These are phyloP conservation scores for Lamellibrachia columna DNA, from an alignment of 2,888 invertebrate species.

Conservation along the genomic window DNA sequence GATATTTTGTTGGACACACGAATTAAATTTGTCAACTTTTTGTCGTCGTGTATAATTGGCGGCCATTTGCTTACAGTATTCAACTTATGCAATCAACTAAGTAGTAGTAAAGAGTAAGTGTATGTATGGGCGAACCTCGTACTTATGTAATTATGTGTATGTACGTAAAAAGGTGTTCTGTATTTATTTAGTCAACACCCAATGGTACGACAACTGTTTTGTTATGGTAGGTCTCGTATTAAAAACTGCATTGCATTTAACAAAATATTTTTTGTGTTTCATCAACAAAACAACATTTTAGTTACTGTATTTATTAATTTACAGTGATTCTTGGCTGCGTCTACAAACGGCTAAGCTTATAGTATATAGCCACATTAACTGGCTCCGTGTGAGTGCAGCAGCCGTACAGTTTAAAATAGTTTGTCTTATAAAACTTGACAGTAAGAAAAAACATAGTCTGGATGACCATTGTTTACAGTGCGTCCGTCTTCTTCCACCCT, in stretches of 20 bases:
- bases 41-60: neutral
- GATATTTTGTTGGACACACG: neutral
- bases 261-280: neutral
- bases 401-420: neutral
- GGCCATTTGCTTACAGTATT: neutral
- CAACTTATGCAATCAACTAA: neutral
- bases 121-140: neutral
- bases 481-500: neutral
- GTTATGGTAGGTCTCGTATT: neutral
- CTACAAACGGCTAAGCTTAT: conserved; percentile 8
- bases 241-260: neutral
- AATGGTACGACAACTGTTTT: neutral
- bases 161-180: neutral
- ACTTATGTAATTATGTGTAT: neutral
- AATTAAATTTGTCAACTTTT: no score
- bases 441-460: neutral
- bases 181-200: no score
- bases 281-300: neutral
- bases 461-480: conserved; percentile 12
- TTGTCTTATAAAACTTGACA: neutral
- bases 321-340: conserved; percentile 10
- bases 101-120: no score
- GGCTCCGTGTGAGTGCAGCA: neutral
- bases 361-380: conserved; percentile 4
- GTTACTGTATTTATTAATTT: conserved; percentile 8